Evolutionary conservation across 2,113 vertebrate genomes (phyloP).

Genomic region (Gnathonemus longibarbis): DNA sequence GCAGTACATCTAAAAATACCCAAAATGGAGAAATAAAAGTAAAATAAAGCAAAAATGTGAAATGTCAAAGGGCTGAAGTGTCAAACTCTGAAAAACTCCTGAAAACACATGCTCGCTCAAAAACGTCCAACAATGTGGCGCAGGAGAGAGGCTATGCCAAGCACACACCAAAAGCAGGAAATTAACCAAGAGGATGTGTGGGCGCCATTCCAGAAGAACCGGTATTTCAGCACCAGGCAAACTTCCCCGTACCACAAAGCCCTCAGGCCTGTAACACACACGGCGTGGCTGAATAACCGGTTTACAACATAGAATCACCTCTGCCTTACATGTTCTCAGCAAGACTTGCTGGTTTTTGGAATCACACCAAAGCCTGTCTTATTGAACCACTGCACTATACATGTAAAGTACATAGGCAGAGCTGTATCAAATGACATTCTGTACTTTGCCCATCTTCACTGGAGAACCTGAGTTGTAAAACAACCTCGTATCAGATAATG

Average conservation of each 20-base stretch:
- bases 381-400: not conserved
- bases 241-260: not conserved
- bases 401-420: not conserved
- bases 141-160: not conserved
- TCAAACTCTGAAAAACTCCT: not conserved
- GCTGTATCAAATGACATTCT: not conserved
- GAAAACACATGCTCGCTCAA: not conserved
- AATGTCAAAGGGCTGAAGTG: not conserved
- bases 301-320: not conserved
- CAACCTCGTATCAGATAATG: not conserved
- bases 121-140: no score
- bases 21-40: slow-evolving; percentile 10
- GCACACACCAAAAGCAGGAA: not conserved
- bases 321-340: not conserved
- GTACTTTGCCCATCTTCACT: not conserved
- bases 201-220: not conserved
- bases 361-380: not conserved
- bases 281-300: not conserved
- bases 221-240: not conserved
- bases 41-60: not conserved
- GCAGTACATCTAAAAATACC: not conserved
- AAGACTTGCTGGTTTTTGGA: not conserved
- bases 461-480: not conserved
- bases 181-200: not conserved
- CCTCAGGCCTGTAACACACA: not conserved